Percentiles rank a stretch among this genome's conserved stretches.
Evolutionary conservation across 1,140 invertebrate genomes (phyloP).

Genomic region (Hyposmocoma kahamanoa): DNA sequence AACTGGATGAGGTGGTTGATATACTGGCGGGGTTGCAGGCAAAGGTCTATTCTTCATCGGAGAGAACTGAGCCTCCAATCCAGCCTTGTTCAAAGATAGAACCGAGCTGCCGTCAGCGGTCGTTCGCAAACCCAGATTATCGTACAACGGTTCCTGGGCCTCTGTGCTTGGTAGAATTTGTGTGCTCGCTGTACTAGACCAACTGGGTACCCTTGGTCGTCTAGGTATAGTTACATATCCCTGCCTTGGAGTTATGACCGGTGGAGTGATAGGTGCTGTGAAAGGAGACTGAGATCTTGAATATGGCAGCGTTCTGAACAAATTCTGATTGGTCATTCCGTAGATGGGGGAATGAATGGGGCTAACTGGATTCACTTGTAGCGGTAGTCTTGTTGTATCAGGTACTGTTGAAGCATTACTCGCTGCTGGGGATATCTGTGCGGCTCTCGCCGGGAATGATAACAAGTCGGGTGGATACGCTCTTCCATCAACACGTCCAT

Average conservation of each 20-base stretch:
- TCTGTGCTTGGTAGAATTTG: slow-evolving; percentile 73
- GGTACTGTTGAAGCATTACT: slow-evolving; percentile 85
- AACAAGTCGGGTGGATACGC: slow-evolving; percentile 86
- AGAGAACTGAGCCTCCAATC: slow-evolving; percentile 63
- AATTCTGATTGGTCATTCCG: slow-evolving; percentile 69
- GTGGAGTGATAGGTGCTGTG: slow-evolving; percentile 72
- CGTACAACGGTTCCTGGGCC: slow-evolving; percentile 85
- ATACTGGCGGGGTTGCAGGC: slow-evolving; percentile 74
- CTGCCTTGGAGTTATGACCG: slow-evolving; percentile 79
- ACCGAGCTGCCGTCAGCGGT: slow-evolving; percentile 90
- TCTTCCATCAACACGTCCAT: slow-evolving; percentile 68
- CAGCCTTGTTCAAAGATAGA: slow-evolving; percentile 81
- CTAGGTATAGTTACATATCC: slow-evolving; percentile 90
- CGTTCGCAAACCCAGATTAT: slow-evolving; percentile 86
- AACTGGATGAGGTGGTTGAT: slow-evolving; percentile 55
- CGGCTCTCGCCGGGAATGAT: slow-evolving; percentile 80
- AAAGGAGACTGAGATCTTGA: slow-evolving; percentile 84
- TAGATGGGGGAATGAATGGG: slow-evolving; percentile 74
- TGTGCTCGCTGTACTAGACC: slow-evolving; percentile 80
- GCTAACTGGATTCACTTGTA: slow-evolving; percentile 69
- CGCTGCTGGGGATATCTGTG: slow-evolving; percentile 80
- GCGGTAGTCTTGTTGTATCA: slow-evolving; percentile 75
- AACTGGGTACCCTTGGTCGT: slow-evolving; percentile 85
- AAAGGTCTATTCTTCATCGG: slow-evolving; percentile 76
- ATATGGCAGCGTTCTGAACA: slow-evolving; percentile 81